Evolutionary conservation across 2,113 vertebrate genomes (phyloP), one percentile per base, ranked within the genome.

Genomic region (Solea solea): DNA sequence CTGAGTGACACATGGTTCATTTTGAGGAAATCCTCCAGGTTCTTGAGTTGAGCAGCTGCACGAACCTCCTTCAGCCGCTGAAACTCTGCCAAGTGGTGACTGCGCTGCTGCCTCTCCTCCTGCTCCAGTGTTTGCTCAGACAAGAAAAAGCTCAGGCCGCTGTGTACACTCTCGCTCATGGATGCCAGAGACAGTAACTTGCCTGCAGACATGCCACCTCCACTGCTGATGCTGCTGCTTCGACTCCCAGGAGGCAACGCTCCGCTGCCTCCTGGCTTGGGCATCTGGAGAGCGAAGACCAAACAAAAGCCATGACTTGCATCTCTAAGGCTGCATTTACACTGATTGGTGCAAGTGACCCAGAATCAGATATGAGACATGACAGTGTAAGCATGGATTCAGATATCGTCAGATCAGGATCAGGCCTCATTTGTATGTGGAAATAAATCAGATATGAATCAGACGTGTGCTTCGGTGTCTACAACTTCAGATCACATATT

Each of bases 21-120:
- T 85, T 82, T 92, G 41, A 98, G 95, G 88, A 98, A 98, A 79
- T 96, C 95, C 88, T 98, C 96, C 93, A 96, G 92, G 69, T 95
- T 98, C 91, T 95, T 95, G 74, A 93, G 92, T 91, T 96, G 96
- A 0, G 94, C 96, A 0, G 96, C 95, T 0, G 93, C 95, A 39
- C 94, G 94, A 45, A 97, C 94, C 8, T 97, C 95, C 72, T 94
- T 92, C 42, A 96, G 92, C 16, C 94, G 94, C 89, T 94, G 95
- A 56, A 96, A 90, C 80, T 97, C 95, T 60, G 94, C 90, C 2
- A 89, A 63, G 39, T 95, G 94, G 0, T 91, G 91, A 0, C 84
- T 93, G 59, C 92, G 93, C 72, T 95, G 90, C 8, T 86, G 96
- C 74, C 93, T 76, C 0, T 94, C 92, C 16, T 92, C 94, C 88